Base-by-base conservation (phyloP, 2,888 invertebrate species). In the Patella depressa region DNA sequence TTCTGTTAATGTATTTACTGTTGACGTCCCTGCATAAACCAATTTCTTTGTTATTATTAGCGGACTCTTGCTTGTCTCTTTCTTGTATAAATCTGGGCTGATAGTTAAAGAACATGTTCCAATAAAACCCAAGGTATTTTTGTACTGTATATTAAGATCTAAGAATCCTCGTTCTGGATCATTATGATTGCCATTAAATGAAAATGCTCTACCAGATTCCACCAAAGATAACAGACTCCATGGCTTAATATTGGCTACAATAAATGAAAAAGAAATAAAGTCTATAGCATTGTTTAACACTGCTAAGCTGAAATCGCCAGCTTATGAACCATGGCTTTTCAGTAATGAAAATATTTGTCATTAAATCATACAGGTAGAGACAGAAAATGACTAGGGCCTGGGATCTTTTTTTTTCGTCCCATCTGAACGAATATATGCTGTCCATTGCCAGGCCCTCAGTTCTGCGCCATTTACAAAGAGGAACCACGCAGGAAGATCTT, bases 41-140 rank as follows among this genome's bases (percentile, higher is more conserved):
- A 80, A 55, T 34, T 74, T 72, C 24, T 78, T 75, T 2, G 72
- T 76, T 15, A 80, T 65, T 29, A 65, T 65, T 7, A 80, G 45
- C 2, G 78, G 80, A 77, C 57, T 73, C 53, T 80, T 80, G 0
- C 75, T 72, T 1, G 71, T n/a, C 12, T 53, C 29, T 55, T 65
- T 65, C 45, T 75, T 72, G 70, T 80, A 78, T 29, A 80, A 74
- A 19, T 71, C 71, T 29, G 54, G 53, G 29, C 71, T 57, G 53
- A 80, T 75, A 1, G 74, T 70, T 12, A 76, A 54, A 7, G 59
- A 72, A 34, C 69, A 71, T 2, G 80, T 72, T 0, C 55, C 80
- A 24, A 80, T 78, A 69, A 80, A 80, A n/a, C 57, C 76, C 5
- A 75, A 73, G 24, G 75, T 57, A 45, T 78, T 59, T 53, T 54